Evolutionary conservation across 2,797 vertebrate genomes (phyloP).

Genomic region (Mus minutoides): DNA sequence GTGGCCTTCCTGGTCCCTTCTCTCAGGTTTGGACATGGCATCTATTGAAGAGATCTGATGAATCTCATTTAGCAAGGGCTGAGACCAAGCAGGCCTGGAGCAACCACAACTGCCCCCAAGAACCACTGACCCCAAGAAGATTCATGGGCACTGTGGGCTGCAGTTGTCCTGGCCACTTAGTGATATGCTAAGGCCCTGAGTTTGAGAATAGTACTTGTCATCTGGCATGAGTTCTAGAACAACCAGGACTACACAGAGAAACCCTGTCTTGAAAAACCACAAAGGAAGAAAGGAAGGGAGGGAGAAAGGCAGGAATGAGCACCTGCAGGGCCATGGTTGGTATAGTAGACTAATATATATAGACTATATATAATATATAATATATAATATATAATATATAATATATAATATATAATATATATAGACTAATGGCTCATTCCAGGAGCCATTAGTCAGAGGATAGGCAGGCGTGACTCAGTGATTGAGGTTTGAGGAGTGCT

Average conservation of each 20-base stretch:
- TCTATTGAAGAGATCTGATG: not conserved
- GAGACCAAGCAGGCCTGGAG: not conserved
- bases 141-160: not conserved
- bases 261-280: too few relatives aligned
- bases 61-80: conserved; percentile 5
- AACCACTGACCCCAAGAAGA: not conserved
- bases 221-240: too few relatives aligned
- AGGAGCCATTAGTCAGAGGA: not conserved
- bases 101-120: not conserved
- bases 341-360: too few relatives aligned
- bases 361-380: too few relatives aligned
- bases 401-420: too few relatives aligned
- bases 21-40: not conserved
- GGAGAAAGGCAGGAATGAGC: not conserved
- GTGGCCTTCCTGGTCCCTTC: not conserved
- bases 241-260: too few relatives aligned
- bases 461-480: not conserved
- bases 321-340: not conserved
- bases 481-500: not conserved
- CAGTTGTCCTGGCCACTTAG: not conserved
- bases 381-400: too few relatives aligned
- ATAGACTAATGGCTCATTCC: accelerated
- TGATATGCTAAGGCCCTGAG: not conserved
- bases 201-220: not conserved
- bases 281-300: not conserved